A percentile compares a stretch with the other conserved stretches of the same genome.
Evolutionary conservation across 2,797 vertebrate species (phyloP).

Genomic region (Xenopus petersii): DNA sequence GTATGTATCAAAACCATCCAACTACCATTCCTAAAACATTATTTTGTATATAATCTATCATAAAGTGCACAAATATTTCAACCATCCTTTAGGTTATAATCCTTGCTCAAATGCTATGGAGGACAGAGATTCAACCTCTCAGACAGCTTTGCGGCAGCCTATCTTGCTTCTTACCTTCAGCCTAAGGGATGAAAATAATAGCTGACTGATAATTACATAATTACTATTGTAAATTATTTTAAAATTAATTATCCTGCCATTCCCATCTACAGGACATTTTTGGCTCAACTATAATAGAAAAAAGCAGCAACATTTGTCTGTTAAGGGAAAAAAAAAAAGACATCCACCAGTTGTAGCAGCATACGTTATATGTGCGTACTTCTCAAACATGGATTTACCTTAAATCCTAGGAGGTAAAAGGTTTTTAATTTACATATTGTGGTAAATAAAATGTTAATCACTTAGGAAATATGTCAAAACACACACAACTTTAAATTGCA

Average conservation of each 20-base stretch:
- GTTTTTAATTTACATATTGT: constrained; percentile 64
- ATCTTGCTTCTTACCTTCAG: too few species aligned
- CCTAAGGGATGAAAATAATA: background rate
- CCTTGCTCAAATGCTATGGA: too few species aligned
- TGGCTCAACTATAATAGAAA: constrained; percentile 61
- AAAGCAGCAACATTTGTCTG: constrained; percentile 63
- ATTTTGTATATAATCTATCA: constrained; percentile 6
- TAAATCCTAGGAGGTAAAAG: constrained; percentile 65
- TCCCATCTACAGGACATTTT: constrained; percentile 52
- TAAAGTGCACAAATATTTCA: constrained; percentile 40
- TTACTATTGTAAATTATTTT: background rate
- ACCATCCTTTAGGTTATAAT: background rate
- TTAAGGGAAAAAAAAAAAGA: constrained; percentile 44
- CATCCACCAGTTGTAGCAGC: constrained; percentile 67
- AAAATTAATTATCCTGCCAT: constrained; percentile 12
- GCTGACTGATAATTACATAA: background rate
- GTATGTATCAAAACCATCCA: background rate
- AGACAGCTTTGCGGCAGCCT: too few species aligned
- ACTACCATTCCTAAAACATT: background rate
- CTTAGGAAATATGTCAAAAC: constrained; percentile 52
- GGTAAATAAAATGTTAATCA: constrained; percentile 58
- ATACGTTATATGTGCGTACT: constrained; percentile 54
- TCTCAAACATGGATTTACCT: background rate
- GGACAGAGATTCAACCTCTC: background rate
- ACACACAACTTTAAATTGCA: constrained; percentile 51